Evolutionary conservation across 1,140 invertebrate species (phyloP).

Genomic region (Euura saliciscinereae): DNA sequence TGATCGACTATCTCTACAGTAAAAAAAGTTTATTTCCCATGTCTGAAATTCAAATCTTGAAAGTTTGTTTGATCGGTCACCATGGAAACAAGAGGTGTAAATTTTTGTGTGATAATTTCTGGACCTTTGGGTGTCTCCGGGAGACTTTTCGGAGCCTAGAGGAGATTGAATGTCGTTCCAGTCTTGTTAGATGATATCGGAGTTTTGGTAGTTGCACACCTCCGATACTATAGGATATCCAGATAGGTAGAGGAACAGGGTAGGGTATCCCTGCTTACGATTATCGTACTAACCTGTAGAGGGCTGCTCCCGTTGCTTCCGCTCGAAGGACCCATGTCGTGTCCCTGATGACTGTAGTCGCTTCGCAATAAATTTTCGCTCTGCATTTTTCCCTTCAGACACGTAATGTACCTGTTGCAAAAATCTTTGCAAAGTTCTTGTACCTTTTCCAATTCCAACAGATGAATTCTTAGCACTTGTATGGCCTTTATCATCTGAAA

Average conservation of each 20-base stretch:
- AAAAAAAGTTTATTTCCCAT: no score
- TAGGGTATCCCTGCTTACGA: constrained; percentile 35
- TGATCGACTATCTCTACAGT: no score
- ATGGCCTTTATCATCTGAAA: constrained; percentile 95
- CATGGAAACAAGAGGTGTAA: no score
- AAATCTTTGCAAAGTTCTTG: constrained; percentile 97
- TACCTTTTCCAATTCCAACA: constrained; percentile 94
- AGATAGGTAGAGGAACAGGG: constrained; percentile 50
- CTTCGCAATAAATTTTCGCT: constrained; percentile 87
- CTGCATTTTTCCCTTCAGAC: constrained; percentile 96
- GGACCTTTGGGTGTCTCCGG: no score
- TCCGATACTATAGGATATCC: constrained; percentile 50
- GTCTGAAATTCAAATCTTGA: no score
- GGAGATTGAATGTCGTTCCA: no score
- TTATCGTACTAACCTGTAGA: constrained; percentile 54
- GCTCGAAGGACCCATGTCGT: constrained; percentile 63
- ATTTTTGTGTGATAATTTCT: no score
- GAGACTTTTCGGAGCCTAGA: no score
- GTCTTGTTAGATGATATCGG: no score
- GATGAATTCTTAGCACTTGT: constrained; percentile 94
- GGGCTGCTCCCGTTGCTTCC: constrained; percentile 62
- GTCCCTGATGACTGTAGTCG: constrained; percentile 69
- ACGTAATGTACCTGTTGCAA: constrained; percentile 94
- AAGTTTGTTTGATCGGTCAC: no score
- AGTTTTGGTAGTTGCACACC: constrained; percentile 36